Evolutionary conservation across 2,113 vertebrate genomes (phyloP).

Genomic region (Phasianus colchicus): DNA sequence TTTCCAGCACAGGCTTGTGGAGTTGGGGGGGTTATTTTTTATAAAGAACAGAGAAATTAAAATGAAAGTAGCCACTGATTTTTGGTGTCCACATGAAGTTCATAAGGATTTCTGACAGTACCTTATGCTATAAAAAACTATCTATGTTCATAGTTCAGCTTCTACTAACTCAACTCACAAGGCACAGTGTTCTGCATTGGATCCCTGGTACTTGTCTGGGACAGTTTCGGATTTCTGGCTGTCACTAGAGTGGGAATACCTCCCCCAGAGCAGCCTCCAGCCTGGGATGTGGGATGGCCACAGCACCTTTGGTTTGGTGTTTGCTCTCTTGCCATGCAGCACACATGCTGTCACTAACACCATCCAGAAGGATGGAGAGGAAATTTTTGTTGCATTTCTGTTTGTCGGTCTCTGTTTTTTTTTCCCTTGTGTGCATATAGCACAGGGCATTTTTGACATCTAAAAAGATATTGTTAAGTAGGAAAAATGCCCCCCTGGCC

Average conservation of each 20-base stretch:
- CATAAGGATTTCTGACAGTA: background rate
- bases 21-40: background rate
- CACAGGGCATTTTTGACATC: background rate
- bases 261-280: background rate
- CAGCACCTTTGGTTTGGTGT: background rate
- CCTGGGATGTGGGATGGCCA: background rate
- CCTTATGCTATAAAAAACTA: background rate
- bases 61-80: background rate
- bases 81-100: background rate
- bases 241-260: background rate
- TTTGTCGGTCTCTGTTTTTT: background rate
- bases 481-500: background rate
- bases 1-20: background rate
- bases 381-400: conserved; percentile 13
- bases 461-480: background rate
- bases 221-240: background rate
- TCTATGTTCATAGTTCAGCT: background rate
- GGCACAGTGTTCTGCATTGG: background rate
- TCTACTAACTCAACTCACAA: background rate
- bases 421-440: background rate
- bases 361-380: background rate
- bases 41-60: background rate
- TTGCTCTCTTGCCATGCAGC: background rate
- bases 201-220: background rate
- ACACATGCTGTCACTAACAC: background rate